These are phyloP conservation scores for Apoda limacodes DNA, from an alignment of 2,888 invertebrate species.

Conservation along the genomic window DNA sequence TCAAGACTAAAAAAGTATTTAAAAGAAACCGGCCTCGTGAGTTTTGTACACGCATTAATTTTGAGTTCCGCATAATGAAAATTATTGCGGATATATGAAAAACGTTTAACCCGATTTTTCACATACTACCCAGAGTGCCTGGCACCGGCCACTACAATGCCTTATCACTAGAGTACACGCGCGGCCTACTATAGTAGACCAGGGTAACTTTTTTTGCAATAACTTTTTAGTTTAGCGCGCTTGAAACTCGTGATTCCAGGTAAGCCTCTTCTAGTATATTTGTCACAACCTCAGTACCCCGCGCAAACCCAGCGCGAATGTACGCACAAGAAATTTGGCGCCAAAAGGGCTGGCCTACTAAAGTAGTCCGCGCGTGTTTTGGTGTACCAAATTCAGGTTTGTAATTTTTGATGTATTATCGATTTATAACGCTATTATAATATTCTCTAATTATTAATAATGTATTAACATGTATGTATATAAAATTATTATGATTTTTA, in stretches of 20 bases:
- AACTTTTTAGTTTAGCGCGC: slow-evolving; percentile 9
- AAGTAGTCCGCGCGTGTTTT: slow-evolving; percentile 5
- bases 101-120: no score
- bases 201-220: slow-evolving; percentile 9
- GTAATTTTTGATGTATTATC: slow-evolving; percentile 4
- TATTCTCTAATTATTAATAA: slow-evolving; percentile 1
- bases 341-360: slow-evolving; percentile 3
- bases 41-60: no score
- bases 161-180: slow-evolving; percentile 11
- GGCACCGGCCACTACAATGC: no score
- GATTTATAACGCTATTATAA: slow-evolving; percentile 1
- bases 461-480: no score
- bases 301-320: neutral
- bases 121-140: no score
- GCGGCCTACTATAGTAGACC: slow-evolving; percentile 11
- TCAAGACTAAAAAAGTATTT: no score
- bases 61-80: no score
- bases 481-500: no score
- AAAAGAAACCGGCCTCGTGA: no score
- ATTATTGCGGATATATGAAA: no score
- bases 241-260: slow-evolving; percentile 1
- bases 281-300: slow-evolving; percentile 3
- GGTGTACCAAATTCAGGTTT: slow-evolving; percentile 5
- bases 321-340: neutral
- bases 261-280: slow-evolving; percentile 5